Base-by-base conservation (phyloP, 2,797 vertebrate genomes). In the Acipenser transmontanus region DNA sequence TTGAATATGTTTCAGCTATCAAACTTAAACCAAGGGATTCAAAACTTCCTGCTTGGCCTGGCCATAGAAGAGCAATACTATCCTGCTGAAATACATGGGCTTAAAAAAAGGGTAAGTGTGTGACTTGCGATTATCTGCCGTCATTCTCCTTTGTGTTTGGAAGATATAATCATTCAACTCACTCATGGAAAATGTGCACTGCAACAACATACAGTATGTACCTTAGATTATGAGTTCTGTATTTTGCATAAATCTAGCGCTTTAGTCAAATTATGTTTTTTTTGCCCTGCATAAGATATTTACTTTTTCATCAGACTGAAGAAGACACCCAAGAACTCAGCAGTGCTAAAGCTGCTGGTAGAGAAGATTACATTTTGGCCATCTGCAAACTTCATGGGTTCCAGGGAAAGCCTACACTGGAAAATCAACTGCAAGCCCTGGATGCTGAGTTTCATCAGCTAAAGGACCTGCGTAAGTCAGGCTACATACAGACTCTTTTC, bases 381-480 rank as follows among this genome's bases (percentile, higher is more conserved):
- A 81, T 90, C 69, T 88, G 86, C 68, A 82, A 75, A 50, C 86
- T 89, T 69, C 84, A 89, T 7, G 85, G 88, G 17, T 82, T 85
- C 72, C 56, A 50, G 2, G 78, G 80, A 49, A 75, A 61, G 0
- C 82, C 80, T 34, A 84, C 81, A 1, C 34, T 75, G 54, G 82
- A 86, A 74, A 80, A 81, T 66, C 85, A 88, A 81, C 72, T 89
- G 12, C 84, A 84, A 80, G 86, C 85, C 57, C 70, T 90, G 72
- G 84, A 88, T 68, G 73, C 73, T 64, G 87, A 89, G 74, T 80
- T 75, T 54, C 81, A 80, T 67, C 81, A 81, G 68, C 82, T 91
- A 52, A 87, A 71, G 72, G 85, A 87, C 7, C 85, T 85, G 57
- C 78, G 84, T 47, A 83, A 83, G 68, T 81, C 85, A 7, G 69